A percentile compares a stretch with the other conserved stretches of the same genome.
These are phyloP conservation scores for Ficedula albicollis DNA, from an alignment of 2,797 vertebrate genomes.

Conservation along the genomic window DNA sequence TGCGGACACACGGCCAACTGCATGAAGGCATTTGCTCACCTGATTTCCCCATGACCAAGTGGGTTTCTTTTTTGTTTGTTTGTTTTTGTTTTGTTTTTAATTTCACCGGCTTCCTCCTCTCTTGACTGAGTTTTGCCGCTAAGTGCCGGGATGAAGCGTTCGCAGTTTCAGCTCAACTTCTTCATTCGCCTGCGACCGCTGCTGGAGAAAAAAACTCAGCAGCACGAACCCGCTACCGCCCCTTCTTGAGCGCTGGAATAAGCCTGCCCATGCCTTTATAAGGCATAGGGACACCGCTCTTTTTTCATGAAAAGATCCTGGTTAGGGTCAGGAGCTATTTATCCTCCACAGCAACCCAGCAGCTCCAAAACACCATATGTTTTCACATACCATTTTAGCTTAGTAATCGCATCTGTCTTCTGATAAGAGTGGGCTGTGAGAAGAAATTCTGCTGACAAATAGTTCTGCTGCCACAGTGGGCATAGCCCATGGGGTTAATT, in stretches of 20 bases:
- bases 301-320: conserved; percentile 19
- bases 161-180: conserved; percentile 13
- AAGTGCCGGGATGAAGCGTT: not conserved
- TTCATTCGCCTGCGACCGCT: not conserved
- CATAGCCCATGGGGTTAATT: not conserved
- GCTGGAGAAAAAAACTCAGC: not conserved
- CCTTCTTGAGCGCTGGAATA: conserved; percentile 17
- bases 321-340: conserved; percentile 57
- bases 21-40: conserved; percentile 44
- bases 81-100: not conserved
- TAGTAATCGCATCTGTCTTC: conserved; percentile 8
- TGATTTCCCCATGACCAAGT: conserved; percentile 67
- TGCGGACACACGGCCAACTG: not conserved
- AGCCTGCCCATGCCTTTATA: conserved; percentile 71
- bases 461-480: not conserved
- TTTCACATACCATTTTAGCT: conserved; percentile 36
- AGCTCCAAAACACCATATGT: conserved; percentile 44
- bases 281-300: conserved; percentile 28
- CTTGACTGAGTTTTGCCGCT: not conserved
- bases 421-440: not conserved
- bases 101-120: not conserved
- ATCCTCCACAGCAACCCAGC: conserved; percentile 44
- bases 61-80: not conserved
- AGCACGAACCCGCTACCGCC: conserved; percentile 1
- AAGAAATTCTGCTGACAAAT: conserved; percentile 42